These are phyloP conservation scores for Bhutanitis thaidina DNA, from an alignment of 2,888 invertebrate species.

Conservation along the genomic window DNA sequence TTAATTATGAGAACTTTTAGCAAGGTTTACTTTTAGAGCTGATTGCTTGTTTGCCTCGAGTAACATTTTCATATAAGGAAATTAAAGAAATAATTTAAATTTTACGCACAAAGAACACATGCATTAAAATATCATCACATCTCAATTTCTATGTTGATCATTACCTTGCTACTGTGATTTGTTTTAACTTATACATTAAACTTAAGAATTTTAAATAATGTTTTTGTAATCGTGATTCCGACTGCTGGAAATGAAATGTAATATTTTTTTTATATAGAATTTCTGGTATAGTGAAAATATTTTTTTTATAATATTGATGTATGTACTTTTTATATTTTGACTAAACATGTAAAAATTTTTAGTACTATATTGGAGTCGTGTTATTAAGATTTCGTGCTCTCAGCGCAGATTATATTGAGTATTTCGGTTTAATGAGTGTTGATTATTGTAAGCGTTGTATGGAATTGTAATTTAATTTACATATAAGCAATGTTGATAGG, in stretches of 20 bases:
- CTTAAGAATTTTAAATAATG: constrained; percentile 42
- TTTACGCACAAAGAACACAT: constrained; percentile 33
- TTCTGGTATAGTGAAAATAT: constrained; percentile 43
- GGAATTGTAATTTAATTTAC: constrained; percentile 56
- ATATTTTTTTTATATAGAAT: constrained; percentile 34
- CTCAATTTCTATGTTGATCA: constrained; percentile 48
- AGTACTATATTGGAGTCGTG: constrained; percentile 46
- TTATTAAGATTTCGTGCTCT: constrained; percentile 67
- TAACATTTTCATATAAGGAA: too few relatives aligned
- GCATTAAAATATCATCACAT: constrained; percentile 50
- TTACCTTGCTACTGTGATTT: constrained; percentile 75
- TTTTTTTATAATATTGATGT: constrained; percentile 40
- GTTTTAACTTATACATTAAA: constrained; percentile 57
- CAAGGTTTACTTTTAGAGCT: not conserved
- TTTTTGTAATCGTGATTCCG: constrained; percentile 55
- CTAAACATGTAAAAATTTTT: constrained; percentile 37
- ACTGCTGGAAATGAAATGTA: constrained; percentile 24
- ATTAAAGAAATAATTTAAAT: too few relatives aligned
- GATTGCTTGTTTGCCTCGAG: not conserved
- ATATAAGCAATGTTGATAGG: constrained; percentile 39
- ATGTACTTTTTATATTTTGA: constrained; percentile 42
- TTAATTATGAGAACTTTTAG: not conserved
- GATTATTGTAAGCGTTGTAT: constrained; percentile 57
- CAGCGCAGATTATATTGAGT: constrained; percentile 68
- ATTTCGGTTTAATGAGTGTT: constrained; percentile 59